phyloP scores from a whole-genome alignment of 2,888 invertebrate genomes.

The Tipula helvola region DNA sequence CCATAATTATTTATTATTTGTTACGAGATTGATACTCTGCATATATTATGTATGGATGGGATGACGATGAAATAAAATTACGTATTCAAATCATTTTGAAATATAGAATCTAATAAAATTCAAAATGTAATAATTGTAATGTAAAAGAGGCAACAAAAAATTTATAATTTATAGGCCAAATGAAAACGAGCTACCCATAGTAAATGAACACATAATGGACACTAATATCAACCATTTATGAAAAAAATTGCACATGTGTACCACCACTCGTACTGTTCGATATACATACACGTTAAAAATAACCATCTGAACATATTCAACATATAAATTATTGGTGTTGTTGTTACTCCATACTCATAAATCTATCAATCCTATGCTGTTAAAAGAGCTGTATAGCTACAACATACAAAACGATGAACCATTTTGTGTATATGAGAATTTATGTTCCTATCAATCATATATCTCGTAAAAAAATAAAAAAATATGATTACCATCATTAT shows the following conservation, averaged over 20 bases:
- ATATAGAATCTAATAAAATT: neutral
- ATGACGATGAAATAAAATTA: neutral
- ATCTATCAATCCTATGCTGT: neutral
- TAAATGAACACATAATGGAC: neutral
- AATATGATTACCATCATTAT: neutral
- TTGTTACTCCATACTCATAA: neutral
- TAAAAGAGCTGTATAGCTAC: neutral
- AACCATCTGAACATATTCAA: neutral
- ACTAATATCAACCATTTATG: neutral
- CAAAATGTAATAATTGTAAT: neutral
- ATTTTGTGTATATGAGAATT: neutral
- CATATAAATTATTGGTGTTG: neutral
- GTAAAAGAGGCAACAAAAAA: neutral
- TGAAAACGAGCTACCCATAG: neutral
- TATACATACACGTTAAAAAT: neutral
- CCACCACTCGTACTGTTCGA: too few species aligned
- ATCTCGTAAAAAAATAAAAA: neutral
- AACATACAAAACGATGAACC: neutral
- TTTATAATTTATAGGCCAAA: neutral
- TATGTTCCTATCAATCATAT: constrained; percentile 4
- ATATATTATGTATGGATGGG: neutral
- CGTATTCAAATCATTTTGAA: neutral
- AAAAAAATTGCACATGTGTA: neutral
- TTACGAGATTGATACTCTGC: neutral
- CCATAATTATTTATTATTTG: neutral